Base-by-base conservation (phyloP, 2,797 vertebrate species). In the Phaenicophaeus curvirostris region DNA sequence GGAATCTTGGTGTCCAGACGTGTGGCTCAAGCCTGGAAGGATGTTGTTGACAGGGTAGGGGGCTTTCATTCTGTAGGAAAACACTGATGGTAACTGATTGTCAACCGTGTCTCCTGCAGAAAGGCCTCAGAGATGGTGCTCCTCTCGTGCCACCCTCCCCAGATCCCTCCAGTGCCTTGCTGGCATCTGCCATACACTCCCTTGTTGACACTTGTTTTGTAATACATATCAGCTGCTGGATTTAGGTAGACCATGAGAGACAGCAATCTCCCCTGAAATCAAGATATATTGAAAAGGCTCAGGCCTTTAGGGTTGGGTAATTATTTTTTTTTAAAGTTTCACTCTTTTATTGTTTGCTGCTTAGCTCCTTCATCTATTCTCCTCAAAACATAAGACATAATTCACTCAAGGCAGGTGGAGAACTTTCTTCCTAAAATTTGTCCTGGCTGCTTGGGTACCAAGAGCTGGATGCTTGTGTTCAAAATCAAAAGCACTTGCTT, bases 21-120 rank as follows among this genome's bases (percentile, higher is more conserved):
- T 0, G 1, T n/a, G 62, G 15, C 54, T 86, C 5, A 25, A 3
- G 50, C 31, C 42, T 2, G 5, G 14, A 15, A 74, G 13, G 30
- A n/a, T 7, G 39, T 13, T 16, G 6, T 27, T 4, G 25, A n/a
- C 9, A 7, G 31, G 31, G 9, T 24, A 7, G 3, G 15, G 20
- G 30, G 9, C 20, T 78, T 61, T 23, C 27, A 75, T 53, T 4
- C 4, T 48, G 51, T 33, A 69, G 41, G 44, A 39, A 81, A 75
- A 37, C 2, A 1, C 24, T 3, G 14, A 24, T 1, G 1, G 30
- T 4, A 87, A 39, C 39, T 0, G 2, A 7, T 12, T 66, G 39
- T n/a, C 39, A 82, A 1, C 41, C 19, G 31, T 0, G 0, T 42
- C 15, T 72, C 35, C 25, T 1, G 0, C 15, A 69, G 42, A 30